A percentile compares a stretch with the other conserved stretches of the same genome.
Evolutionary conservation across 1,140 invertebrate species (phyloP).

Genomic region (Chironomus tepperi): DNA sequence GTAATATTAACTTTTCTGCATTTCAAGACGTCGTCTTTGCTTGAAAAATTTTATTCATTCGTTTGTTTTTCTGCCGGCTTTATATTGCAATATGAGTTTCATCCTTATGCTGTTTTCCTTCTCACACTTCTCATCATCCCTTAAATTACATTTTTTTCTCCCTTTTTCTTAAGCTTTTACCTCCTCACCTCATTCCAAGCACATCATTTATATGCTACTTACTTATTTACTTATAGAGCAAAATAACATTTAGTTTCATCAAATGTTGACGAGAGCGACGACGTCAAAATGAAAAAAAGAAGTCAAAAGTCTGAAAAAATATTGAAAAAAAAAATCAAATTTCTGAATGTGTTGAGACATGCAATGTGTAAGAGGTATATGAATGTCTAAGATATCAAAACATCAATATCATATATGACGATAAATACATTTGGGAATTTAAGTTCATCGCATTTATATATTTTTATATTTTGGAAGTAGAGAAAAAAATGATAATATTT

Average conservation of each 20-base stretch:
- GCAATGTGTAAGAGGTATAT: neutral
- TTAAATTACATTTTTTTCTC: too few relatives aligned
- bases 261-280: neutral
- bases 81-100: neutral
- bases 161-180: neutral
- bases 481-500: neutral
- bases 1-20: too few relatives aligned
- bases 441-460: neutral
- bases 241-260: too few relatives aligned
- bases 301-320: neutral
- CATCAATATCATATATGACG: neutral
- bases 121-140: neutral
- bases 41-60: neutral
- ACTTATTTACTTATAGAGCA: too few relatives aligned
- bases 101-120: neutral
- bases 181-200: neutral
- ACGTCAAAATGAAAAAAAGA: neutral
- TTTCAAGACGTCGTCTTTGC: too few relatives aligned
- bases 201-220: neutral
- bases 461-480: conserved; percentile 7
- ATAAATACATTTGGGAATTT: neutral
- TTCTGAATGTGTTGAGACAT: neutral
- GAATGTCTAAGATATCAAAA: neutral
- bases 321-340: neutral
- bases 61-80: neutral